phyloP scores from a whole-genome alignment of 1,140 invertebrate species.

The Zaprionus kolodkinae region DNA sequence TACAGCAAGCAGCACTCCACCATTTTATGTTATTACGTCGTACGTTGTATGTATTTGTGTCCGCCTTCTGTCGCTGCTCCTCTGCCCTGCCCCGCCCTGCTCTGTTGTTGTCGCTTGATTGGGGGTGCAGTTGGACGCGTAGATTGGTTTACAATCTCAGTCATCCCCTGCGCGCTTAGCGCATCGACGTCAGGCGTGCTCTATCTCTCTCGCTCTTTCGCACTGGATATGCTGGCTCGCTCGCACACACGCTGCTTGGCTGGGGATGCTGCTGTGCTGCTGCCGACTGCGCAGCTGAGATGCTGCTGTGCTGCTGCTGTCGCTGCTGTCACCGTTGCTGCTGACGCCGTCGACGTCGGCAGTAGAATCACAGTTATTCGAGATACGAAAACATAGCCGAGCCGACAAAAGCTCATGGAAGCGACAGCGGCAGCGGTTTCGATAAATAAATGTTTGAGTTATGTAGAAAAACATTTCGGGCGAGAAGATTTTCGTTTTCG shows the following conservation, averaged over 20 bases:
- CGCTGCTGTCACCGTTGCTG: conserved; percentile 1
- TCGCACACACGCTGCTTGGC: background rate
- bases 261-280: conserved; percentile 27
- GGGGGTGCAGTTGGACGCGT: conserved; percentile 40
- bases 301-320: conserved; percentile 27
- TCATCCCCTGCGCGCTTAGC: conserved; percentile 66
- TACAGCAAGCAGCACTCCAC: conserved; percentile 74
- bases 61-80: background rate
- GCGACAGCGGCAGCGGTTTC: conserved; percentile 82
- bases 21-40: conserved; percentile 70
- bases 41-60: conserved; percentile 13
- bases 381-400: conserved; percentile 83
- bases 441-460: conserved; percentile 85
- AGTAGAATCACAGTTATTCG: conserved; percentile 83
- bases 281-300: conserved; percentile 28
- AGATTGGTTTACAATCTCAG: conserved; percentile 79
- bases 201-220: conserved; percentile 49
- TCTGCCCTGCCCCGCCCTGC: conserved; percentile 4
- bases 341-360: conserved; percentile 37
- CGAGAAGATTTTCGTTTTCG: conserved; percentile 84
- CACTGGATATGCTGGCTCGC: conserved; percentile 21
- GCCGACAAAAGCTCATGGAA: conserved; percentile 83
- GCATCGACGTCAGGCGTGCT: background rate
- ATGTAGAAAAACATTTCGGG: conserved; percentile 84
- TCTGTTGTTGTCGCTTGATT: conserved; percentile 15